A percentile compares a stretch with the other conserved stretches of the same genome.
Evolutionary conservation across 64 coral and sea anemone species (phyloP).

Genomic region (Pocillopora verrucosa): DNA sequence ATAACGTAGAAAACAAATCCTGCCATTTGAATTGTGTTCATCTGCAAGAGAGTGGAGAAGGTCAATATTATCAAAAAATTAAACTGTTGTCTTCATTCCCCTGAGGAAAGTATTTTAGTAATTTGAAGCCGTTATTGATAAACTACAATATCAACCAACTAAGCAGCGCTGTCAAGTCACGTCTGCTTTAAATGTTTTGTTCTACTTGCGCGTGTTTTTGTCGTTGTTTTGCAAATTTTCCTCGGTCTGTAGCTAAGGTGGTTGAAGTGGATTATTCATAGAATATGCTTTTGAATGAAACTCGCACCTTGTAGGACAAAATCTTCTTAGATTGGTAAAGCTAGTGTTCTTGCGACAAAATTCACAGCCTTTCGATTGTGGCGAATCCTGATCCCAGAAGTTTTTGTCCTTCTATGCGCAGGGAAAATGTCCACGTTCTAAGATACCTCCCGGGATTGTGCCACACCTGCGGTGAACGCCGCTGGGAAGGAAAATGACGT

Average conservation of each 20-base stretch:
- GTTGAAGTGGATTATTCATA: background rate
- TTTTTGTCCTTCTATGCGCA: background rate
- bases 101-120: background rate
- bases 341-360: too few species aligned
- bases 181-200: background rate
- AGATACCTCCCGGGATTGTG: too few species aligned
- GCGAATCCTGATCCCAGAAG: background rate
- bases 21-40: background rate
- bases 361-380: too few species aligned
- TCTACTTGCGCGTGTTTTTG: background rate
- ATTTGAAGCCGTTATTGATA: background rate
- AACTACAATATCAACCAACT: background rate
- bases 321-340: background rate
- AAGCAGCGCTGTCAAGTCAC: background rate
- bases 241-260: background rate
- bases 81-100: background rate
- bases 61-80: background rate
- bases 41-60: background rate
- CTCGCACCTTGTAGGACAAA: background rate
- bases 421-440: too few species aligned
- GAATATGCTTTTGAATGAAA: background rate
- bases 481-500: background rate
- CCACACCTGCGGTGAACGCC: background rate
- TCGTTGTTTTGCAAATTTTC: background rate
- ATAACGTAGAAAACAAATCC: background rate